Evolutionary conservation across 2,888 invertebrate genomes (phyloP), one percentile per base, ranked within the genome.

Genomic region (Esperia sulphurella): DNA sequence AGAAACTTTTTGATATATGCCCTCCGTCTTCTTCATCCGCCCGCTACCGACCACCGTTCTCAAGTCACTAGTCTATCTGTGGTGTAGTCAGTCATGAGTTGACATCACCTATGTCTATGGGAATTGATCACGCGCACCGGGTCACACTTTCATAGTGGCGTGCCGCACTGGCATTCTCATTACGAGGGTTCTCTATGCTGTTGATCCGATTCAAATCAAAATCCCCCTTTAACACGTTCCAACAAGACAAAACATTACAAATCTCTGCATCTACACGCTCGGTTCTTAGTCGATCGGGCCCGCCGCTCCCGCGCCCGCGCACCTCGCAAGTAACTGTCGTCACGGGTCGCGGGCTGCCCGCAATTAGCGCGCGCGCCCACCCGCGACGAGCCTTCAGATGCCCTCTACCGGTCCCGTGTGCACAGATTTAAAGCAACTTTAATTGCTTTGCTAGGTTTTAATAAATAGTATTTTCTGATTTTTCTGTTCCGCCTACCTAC

Each of bases 301-400:
- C 35, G 38, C 12, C n/a, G 8, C 12, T 2, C 1, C 31, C 10
- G 9, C 31, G 12, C 35, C 30, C 45, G 45, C 38, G 30, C 14
- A 33, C 13, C 14, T 13, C 37, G 21, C 47, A 43, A 29, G 40
- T 57, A 57, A 57, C 55, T 57, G 59, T 57, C 51, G 53, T 58
- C 53, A 50, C 57, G 59, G 59, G 59, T 59, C 57, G 55, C 51
- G 43, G 54, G 42, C 45, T 41, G 30, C 45, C 31, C 52, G 55
- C 57, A 55, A 59, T 59, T 56, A 59, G 43, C 38, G 41, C 29
- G 46, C 14, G 43, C 55, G 48, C 48, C 59, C 57, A 58, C 59
- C 59, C 59, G 57, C 46, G 54, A 49, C 54, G 12, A 14, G 14
- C 21, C 14, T 38, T 12, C n/a, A 14, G 33, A 28, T 29, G 41